Percentiles rank a stretch among this genome's conserved stretches.
These are phyloP conservation scores for Halictus rubicundus DNA, from an alignment of 1,140 invertebrate genomes.

Conservation along the genomic window DNA sequence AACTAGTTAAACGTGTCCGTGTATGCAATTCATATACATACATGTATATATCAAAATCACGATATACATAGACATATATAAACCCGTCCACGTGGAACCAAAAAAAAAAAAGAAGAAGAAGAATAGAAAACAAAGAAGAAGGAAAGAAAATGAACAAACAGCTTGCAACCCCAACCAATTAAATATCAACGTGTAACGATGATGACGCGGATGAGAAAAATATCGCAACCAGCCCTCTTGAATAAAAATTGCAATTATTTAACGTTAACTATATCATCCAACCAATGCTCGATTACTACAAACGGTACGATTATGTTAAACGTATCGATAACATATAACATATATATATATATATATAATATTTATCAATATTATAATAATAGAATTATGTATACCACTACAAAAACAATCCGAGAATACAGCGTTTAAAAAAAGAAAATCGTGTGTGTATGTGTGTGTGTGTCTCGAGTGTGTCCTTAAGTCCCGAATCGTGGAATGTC, in stretches of 20 bases:
- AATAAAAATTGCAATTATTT: constrained; percentile 72
- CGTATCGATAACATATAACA: constrained; percentile 7
- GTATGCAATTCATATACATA: constrained; percentile 34
- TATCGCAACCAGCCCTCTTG: constrained; percentile 75
- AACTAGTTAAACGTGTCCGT: constrained; percentile 33
- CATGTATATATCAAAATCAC: constrained; percentile 19
- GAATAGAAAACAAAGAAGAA: constrained; percentile 65
- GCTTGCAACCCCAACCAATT: constrained; percentile 79
- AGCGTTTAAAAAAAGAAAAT: constrained; percentile 38
- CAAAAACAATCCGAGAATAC: constrained; percentile 69
- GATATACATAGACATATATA: constrained; percentile 20
- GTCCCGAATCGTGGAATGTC: constrained; percentile 80
- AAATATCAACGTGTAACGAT: constrained; percentile 78
- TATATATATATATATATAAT: constrained; percentile 2
- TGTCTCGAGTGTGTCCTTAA: constrained; percentile 75
- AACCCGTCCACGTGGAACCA: constrained; percentile 32
- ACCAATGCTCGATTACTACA: constrained; percentile 74
- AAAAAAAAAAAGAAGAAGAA: constrained; percentile 62
- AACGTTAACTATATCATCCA: constrained; percentile 72
- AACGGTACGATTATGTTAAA: constrained; percentile 68
- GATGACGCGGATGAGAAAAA: constrained; percentile 60
- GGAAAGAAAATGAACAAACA: constrained; percentile 72
- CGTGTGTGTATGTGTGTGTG: constrained; percentile 28
- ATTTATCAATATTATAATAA: neutral
- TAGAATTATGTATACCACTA: constrained; percentile 79